phyloP scores from a whole-genome alignment of 2,113 vertebrate species.

The Speoplatyrhinus poulsoni region DNA sequence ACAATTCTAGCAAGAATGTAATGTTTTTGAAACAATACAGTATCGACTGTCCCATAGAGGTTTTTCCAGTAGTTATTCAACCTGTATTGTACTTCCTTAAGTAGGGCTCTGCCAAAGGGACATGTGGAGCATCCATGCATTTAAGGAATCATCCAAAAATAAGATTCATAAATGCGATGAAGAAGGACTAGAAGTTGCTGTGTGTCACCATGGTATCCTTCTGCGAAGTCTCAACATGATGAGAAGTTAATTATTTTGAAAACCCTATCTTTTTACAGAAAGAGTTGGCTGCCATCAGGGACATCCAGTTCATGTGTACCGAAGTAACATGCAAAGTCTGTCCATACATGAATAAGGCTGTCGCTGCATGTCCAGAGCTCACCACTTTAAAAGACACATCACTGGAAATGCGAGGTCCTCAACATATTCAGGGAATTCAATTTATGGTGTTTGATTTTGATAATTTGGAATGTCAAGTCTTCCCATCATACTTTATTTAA shows the following conservation, averaged over 20 bases:
- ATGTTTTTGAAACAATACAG: no score
- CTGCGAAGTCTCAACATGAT: no score
- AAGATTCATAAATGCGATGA: conserved; percentile 13
- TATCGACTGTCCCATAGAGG: no score
- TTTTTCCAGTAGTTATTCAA: no score
- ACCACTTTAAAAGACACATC: conserved; percentile 1
- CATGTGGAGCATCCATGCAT: conserved; percentile 24
- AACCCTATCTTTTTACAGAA: no score
- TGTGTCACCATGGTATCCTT: not conserved
- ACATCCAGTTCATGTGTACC: not conserved
- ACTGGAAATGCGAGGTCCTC: conserved; percentile 5
- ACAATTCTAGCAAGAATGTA: no score
- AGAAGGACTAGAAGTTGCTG: conserved; percentile 13
- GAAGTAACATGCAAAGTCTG: conserved; percentile 1
- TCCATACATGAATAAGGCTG: conserved; percentile 12
- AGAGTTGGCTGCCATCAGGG: no score
- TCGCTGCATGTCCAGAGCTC: not conserved
- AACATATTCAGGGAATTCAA: no score
- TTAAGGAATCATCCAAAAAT: conserved; percentile 8
- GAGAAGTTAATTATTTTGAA: no score
- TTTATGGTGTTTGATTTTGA: no score
- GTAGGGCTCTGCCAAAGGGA: conserved; percentile 19
- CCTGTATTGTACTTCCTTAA: not conserved
- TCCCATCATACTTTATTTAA: no score
- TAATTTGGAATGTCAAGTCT: no score